Percentiles rank a stretch among this genome's conserved stretches.
Evolutionary conservation across 1,140 invertebrate species (phyloP).

Genomic region (Eueides isabella): DNA sequence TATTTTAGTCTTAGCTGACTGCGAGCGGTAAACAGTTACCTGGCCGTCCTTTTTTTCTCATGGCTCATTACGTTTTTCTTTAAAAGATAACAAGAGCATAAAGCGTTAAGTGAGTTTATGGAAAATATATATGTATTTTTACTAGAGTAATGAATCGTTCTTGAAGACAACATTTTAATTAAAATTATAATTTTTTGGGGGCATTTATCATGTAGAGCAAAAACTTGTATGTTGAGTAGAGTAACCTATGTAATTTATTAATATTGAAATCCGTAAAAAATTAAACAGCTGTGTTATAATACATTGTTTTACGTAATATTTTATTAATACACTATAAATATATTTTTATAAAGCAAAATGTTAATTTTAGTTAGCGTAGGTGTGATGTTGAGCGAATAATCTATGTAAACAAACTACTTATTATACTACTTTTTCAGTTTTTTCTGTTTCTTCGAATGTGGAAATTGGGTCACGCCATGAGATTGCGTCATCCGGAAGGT

Average conservation of each 20-base stretch:
- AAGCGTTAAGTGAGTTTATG: slow-evolving; percentile 49
- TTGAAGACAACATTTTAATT: neutral
- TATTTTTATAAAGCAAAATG: neutral
- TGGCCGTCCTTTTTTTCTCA: slow-evolving; percentile 51
- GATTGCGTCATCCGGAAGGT: slow-evolving; percentile 18
- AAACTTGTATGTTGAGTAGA: no score
- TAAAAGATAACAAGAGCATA: slow-evolving; percentile 60
- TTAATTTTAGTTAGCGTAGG: neutral
- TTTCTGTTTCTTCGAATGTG: slow-evolving; percentile 16
- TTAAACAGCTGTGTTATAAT: no score
- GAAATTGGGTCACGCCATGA: slow-evolving; percentile 19
- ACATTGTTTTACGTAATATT: no score
- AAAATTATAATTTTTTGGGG: no score
- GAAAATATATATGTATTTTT: neutral
- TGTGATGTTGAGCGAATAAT: neutral
- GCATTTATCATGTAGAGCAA: no score
- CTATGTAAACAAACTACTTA: neutral
- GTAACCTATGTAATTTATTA: neutral
- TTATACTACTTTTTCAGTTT: slow-evolving; percentile 26
- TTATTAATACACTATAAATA: neutral
- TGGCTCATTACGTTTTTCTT: slow-evolving; percentile 67
- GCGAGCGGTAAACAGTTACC: slow-evolving; percentile 15
- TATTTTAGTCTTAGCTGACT: slow-evolving; percentile 12
- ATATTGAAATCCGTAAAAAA: neutral
- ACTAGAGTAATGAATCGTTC: neutral